Evolutionary conservation across 2,888 invertebrate species (phyloP).

Genomic region (Ormyrus thymus): DNA sequence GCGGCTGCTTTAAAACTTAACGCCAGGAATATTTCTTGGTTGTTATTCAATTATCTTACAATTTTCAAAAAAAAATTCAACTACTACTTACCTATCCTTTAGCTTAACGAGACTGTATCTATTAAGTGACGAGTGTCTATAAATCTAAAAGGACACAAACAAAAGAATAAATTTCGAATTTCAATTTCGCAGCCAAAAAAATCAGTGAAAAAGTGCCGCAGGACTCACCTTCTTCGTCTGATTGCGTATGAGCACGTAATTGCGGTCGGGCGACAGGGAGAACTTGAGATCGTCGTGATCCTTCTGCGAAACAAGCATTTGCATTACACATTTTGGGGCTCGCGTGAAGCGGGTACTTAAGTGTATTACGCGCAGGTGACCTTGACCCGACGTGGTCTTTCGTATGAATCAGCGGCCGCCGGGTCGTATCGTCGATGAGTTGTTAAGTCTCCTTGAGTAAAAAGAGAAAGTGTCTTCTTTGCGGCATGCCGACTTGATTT

Average conservation of each 20-base stretch:
- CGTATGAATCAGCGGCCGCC: slow-evolving; percentile 18
- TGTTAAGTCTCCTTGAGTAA: slow-evolving; percentile 15
- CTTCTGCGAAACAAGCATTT: slow-evolving; percentile 23
- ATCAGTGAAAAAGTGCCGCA: background rate
- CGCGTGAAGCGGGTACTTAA: background rate
- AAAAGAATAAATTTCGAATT: slow-evolving; percentile 32
- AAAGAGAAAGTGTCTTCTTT: background rate
- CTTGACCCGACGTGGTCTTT: slow-evolving; percentile 31
- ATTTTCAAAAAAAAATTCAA: too few species aligned
- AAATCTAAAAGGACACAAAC: slow-evolving; percentile 76
- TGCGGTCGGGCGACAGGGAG: slow-evolving; percentile 41
- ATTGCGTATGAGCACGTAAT: slow-evolving; percentile 51
- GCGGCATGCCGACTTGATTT: too few species aligned
- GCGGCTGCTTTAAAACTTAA: too few species aligned
- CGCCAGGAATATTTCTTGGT: too few species aligned
- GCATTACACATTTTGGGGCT: background rate
- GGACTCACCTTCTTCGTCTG: slow-evolving; percentile 37
- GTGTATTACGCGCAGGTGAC: slow-evolving; percentile 8
- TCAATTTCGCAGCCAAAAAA: background rate
- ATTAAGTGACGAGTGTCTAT: slow-evolving; percentile 81
- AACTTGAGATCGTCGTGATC: slow-evolving; percentile 10
- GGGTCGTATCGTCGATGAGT: slow-evolving; percentile 35
- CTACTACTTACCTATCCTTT: too few species aligned
- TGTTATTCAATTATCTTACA: too few species aligned
- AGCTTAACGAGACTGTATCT: slow-evolving; percentile 77